Percentiles rank a stretch among this genome's conserved stretches.
phyloP scores from a whole-genome alignment of 2,888 invertebrate species.

The Entomobrya multifasciata region DNA sequence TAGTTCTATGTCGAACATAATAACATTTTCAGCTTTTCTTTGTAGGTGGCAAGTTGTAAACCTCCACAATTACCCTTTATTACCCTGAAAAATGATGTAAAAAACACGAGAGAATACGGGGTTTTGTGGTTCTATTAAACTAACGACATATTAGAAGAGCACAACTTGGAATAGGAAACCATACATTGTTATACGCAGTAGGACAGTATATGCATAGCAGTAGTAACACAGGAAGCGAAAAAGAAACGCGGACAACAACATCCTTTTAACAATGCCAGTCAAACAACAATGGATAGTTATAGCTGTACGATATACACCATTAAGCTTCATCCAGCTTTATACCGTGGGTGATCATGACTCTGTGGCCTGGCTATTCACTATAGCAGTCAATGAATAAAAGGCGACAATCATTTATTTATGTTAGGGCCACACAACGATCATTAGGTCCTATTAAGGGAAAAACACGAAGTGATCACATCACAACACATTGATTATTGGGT shows the following conservation, averaged over 20 bases:
- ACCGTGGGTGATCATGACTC: constrained; percentile 61
- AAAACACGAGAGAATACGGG: constrained; percentile 1
- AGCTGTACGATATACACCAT: constrained; percentile 17
- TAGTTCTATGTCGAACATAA: constrained; percentile 43
- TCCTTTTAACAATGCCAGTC: constrained; percentile 62
- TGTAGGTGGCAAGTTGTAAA: constrained; percentile 73
- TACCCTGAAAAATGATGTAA: constrained; percentile 59
- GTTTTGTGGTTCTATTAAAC: constrained; percentile 8
- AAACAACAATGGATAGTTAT: constrained; percentile 38
- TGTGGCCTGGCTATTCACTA: constrained; percentile 40
- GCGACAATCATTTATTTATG: constrained; percentile 55
- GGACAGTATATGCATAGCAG: neutral
- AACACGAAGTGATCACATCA: constrained; percentile 38
- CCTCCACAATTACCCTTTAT: constrained; percentile 66
- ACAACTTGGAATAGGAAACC: too few relatives aligned
- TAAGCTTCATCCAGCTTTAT: too few relatives aligned
- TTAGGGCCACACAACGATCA: constrained; percentile 67
- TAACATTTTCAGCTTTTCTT: constrained; percentile 68
- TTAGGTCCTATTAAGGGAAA: constrained; percentile 54
- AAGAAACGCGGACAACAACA: constrained; percentile 43
- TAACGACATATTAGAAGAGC: neutral
- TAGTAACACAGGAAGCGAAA: constrained; percentile 45
- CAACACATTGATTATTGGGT: constrained; percentile 69
- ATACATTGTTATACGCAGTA: neutral
- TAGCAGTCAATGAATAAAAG: constrained; percentile 46